Base-by-base conservation (phyloP, 1,140 invertebrate species). In the Liolophura sinensis region DNA sequence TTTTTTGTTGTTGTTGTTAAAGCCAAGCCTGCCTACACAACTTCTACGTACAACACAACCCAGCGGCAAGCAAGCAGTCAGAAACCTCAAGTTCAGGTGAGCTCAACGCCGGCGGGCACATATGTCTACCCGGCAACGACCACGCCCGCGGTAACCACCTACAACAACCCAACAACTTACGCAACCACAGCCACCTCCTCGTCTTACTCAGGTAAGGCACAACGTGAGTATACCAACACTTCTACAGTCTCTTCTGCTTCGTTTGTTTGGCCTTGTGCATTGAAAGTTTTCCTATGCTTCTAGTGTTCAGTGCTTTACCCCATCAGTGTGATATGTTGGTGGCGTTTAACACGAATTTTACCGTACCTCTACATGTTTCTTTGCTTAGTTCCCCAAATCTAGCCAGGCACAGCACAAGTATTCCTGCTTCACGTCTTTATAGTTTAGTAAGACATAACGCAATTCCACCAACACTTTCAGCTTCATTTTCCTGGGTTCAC, bases 41-140 rank as follows among this genome's bases (percentile, higher is more conserved):
- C 84, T 73, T 79, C 86, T 65, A 72, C 76, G 64, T 83, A 88
- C 79, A 78, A 88, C 85, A 73, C 84, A 48, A 83, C 84, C 22
- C 78, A 76, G 48, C 69, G 78, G 58, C 76, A 70, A 48, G 65
- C 73, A 25, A 69, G 76, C 7, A 73, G 73, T 4, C 73, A 73
- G 4, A 78, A 78, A 46, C 70, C 74, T 77, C 86, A 78, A 78
- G 69, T 77, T 15, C 78, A 77, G 57, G 76, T 75, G 22, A 73
- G 73, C 24, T 40, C 31, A 5, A 76, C 75, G 25, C 68, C 76
- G 40, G 72, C 77, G 15, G 69, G 70, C 7, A 78, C 75, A 11
- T 81, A 80, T 70, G 76, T 78, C n/a, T 81, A 81, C 65, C 71
- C 78, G n/a, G 70, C 76, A 27, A 62, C 69, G 22, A 75, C 74